Conservation (phyloP, 2,113 vertebrate species). For the Romanogobio albipinnatus region DNA sequence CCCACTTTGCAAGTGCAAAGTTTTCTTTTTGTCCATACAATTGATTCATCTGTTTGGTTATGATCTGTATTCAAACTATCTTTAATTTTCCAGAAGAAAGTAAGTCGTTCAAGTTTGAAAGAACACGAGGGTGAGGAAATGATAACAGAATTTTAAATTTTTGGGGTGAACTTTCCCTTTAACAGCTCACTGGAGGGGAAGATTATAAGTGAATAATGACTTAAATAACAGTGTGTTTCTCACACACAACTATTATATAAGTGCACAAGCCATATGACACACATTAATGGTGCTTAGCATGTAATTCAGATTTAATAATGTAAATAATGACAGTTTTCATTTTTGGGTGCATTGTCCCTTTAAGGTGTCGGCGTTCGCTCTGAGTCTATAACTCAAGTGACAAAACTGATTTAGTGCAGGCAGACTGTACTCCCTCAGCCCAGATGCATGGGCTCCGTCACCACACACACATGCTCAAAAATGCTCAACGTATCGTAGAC, state of each 20-base stretch:
- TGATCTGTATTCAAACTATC: background rate
- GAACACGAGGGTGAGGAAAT: background rate
- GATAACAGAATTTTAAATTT: background rate
- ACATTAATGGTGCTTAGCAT: background rate
- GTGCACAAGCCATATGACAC: background rate
- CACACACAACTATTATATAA: background rate
- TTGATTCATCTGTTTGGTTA: too few relatives aligned
- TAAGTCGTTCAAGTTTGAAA: background rate
- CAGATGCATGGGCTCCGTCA: background rate
- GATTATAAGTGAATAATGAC: background rate
- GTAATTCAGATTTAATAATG: background rate
- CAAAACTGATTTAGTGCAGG: conserved; percentile 24
- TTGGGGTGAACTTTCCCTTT: background rate
- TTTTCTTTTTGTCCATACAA: too few relatives aligned
- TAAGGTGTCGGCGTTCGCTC: background rate
- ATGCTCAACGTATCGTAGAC: background rate
- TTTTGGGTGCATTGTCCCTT: background rate
- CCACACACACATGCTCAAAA: conserved; percentile 21
- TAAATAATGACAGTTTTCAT: background rate
- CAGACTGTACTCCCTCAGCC: conserved; percentile 5
- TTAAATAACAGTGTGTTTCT: background rate
- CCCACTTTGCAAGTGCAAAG: too few relatives aligned
- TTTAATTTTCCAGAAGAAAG: background rate
- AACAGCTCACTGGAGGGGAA: background rate
- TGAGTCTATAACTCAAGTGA: conserved; percentile 22